phyloP scores from a whole-genome alignment of 2,113 vertebrate species.

The Peromyscus leucopus region DNA sequence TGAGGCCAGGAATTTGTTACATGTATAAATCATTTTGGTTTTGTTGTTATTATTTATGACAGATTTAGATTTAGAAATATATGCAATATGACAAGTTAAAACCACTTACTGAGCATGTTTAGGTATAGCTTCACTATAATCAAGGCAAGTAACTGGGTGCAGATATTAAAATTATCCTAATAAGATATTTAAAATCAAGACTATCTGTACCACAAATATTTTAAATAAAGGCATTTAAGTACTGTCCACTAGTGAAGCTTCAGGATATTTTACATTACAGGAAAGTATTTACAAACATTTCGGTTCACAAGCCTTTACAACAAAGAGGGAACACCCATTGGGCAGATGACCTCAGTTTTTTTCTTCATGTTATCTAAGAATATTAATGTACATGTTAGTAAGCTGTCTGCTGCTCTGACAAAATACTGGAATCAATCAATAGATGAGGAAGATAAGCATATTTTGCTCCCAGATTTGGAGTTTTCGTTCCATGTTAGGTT shows the following conservation, averaged over 20 bases:
- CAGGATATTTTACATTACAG: neutral
- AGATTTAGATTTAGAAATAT: neutral
- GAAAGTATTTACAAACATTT: neutral
- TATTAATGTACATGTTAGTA: neutral
- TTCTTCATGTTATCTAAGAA: neutral
- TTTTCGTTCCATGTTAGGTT: neutral
- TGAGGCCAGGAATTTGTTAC: neutral
- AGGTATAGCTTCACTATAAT: neutral
- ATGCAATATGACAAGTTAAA: neutral
- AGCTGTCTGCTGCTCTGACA: neutral
- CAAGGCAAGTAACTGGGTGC: neutral
- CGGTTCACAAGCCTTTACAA: neutral
- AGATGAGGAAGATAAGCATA: neutral
- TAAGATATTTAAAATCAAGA: conserved; percentile 37
- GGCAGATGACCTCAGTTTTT: neutral
- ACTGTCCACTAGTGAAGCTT: neutral
- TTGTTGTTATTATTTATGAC: neutral
- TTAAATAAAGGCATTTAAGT: conserved; percentile 27
- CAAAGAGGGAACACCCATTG: neutral
- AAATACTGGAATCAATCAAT: neutral
- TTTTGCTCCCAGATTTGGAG: neutral
- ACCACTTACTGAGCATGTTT: neutral
- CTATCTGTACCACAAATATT: neutral
- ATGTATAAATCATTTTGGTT: neutral
- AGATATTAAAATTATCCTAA: conserved; percentile 11